Base-by-base conservation (phyloP, 2,888 invertebrate species). In the Ophion ellenae region DNA sequence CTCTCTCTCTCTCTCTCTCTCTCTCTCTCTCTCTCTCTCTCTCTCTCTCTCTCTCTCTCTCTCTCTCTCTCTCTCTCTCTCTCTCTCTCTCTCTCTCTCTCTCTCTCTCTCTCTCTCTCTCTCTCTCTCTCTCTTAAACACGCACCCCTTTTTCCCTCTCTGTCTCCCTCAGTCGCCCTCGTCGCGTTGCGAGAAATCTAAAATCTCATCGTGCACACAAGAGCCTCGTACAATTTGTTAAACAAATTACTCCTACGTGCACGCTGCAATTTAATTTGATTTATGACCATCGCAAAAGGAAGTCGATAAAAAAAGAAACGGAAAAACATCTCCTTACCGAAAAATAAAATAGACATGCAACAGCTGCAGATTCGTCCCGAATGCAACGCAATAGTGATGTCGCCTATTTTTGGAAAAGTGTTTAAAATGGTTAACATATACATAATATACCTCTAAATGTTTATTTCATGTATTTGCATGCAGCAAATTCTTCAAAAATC, bases 181-280 rank as follows among this genome's bases (percentile, higher is more conserved):
- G 71, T 40, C 9, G 40, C 40, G 40, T 83, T 69, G 57, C 59
- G 20, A 61, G 53, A 71, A 77, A 77, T 70, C 71, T 80, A 32
- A 61, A 66, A 80, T 80, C 66, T 77, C 71, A 63, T 40, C 40
- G 7, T 57, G 36, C 69, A 59, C n/a, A 45, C 28, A 11, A 61
- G 59, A 81, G 59, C 71, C 78, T 61, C 28, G 45, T 59, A 66
- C 71, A n/a, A 78, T 77, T 77, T 66, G 59, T 66, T 40, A 73
- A 67, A 78, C 66, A 71, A 83, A 66, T 77, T 71, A 45, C 20
- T 24, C 77, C 45, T 5, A 78, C 45, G 63, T n/a, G 45, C 40
- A 7, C 20, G 47, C n/a, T 40, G 45, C 53, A 53, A 40, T 81
- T 81, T 69, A 53, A 47, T 57, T 63, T 63, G 63, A 81, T 75